phyloP scores from a whole-genome alignment of 2,113 vertebrate genomes.

The Trematocara nigrifrons region DNA sequence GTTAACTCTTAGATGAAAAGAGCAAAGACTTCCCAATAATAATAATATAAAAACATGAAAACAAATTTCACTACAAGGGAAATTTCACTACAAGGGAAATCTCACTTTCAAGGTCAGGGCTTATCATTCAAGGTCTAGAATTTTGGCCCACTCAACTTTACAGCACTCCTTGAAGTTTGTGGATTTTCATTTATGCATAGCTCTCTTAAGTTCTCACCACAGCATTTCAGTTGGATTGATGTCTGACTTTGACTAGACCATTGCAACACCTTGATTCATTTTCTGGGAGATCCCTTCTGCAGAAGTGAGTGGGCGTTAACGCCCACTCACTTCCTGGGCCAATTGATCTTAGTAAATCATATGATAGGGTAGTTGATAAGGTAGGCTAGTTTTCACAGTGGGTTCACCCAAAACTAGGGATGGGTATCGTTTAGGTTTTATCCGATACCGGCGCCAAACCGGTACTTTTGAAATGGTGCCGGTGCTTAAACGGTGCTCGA shows the following conservation, averaged over 20 bases:
- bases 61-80: neutral
- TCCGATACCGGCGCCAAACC: neutral
- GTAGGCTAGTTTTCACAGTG: neutral
- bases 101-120: neutral
- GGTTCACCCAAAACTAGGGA: neutral
- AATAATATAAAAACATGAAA: neutral
- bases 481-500: fast-evolving
- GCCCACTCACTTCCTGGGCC: fast-evolving
- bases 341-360: neutral
- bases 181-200: neutral
- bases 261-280: neutral
- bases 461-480: fast-evolving
- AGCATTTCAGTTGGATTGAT: neutral
- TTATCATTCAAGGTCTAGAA: neutral
- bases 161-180: neutral
- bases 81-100: neutral
- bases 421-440: neutral
- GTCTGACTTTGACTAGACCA: neutral
- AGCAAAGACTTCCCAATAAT: neutral
- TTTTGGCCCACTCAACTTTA: neutral
- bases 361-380: neutral
- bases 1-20: neutral
- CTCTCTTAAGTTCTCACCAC: neutral
- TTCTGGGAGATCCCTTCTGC: neutral
- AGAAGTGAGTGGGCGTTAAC: neutral